These are phyloP conservation scores for Cardiocondyla obscurior DNA, from an alignment of 1,140 invertebrate genomes.

Conservation along the genomic window DNA sequence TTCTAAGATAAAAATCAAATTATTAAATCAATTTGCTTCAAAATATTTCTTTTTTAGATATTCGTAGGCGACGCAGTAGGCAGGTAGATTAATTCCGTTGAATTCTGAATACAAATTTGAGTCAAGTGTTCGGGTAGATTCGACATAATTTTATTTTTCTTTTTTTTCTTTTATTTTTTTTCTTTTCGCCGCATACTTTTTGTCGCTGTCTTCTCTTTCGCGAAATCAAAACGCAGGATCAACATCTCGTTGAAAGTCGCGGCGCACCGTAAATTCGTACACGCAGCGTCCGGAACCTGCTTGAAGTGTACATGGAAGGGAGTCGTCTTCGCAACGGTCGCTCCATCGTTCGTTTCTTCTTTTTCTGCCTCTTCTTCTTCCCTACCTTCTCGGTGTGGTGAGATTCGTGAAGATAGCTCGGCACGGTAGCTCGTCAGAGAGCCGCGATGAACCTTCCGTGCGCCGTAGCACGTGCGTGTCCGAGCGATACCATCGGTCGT, in stretches of 20 bases:
- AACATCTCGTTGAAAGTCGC: conserved; percentile 56
- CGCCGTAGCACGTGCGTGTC: conserved; percentile 80
- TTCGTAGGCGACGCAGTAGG: background rate
- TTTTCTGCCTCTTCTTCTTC: conserved; percentile 11
- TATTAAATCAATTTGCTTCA: background rate
- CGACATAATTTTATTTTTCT: background rate
- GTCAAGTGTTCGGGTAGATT: conserved; percentile 4
- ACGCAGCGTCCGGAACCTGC: conserved; percentile 16
- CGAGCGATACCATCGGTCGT: conserved; percentile 79
- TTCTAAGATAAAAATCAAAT: background rate
- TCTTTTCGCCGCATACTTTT: conserved; percentile 16
- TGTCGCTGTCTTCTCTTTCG: conserved; percentile 17
- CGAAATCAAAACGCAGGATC: conserved; percentile 29
- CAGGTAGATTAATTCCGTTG: conserved; percentile 23
- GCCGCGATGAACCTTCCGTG: conserved; percentile 77
- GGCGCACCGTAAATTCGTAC: conserved; percentile 56
- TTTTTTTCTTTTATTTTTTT: background rate
- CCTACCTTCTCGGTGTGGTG: conserved; percentile 60
- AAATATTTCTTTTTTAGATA: background rate
- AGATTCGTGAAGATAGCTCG: conserved; percentile 80
- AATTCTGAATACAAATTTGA: background rate
- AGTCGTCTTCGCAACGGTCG: conserved; percentile 38
- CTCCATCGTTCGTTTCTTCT: conserved; percentile 67
- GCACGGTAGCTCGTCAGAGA: conserved; percentile 79
- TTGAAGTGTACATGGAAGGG: conserved; percentile 48